These are phyloP conservation scores for Vultur gryphus DNA, from an alignment of 2,797 vertebrate genomes.

Conservation along the genomic window DNA sequence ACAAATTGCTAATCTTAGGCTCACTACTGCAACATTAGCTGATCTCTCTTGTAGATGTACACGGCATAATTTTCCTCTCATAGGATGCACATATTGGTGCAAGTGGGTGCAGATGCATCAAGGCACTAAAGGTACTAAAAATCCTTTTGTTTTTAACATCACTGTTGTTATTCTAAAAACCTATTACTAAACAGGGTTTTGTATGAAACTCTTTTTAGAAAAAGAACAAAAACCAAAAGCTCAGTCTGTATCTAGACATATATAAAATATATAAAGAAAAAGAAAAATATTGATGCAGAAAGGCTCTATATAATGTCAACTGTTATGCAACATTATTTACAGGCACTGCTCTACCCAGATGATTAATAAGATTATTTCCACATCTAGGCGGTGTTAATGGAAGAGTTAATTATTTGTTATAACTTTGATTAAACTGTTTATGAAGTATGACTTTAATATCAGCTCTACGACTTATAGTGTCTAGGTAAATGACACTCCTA, in stretches of 20 bases:
- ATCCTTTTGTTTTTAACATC: neutral
- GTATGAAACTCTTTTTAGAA: neutral
- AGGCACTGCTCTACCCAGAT: neutral
- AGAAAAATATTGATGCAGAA: neutral
- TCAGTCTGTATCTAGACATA: neutral
- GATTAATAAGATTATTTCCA: conserved; percentile 31
- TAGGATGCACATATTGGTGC: neutral
- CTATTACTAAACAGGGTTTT: neutral
- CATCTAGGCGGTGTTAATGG: neutral
- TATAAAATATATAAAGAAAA: neutral
- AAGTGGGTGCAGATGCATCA: neutral
- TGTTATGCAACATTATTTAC: conserved; percentile 31
- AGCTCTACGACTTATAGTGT: neutral
- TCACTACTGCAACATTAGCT: neutral
- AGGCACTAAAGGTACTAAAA: neutral
- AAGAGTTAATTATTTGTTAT: conserved; percentile 39
- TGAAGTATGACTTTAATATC: neutral
- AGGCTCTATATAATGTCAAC: neutral
- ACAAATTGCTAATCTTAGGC: neutral
- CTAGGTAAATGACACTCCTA: neutral
- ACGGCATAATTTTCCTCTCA: neutral
- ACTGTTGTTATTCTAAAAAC: neutral
- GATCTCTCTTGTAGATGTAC: neutral
- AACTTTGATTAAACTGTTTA: conserved; percentile 26
- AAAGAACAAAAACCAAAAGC: neutral